Conservation (phyloP, 2,797 vertebrate species). For the Xyrichtys novacula region DNA sequence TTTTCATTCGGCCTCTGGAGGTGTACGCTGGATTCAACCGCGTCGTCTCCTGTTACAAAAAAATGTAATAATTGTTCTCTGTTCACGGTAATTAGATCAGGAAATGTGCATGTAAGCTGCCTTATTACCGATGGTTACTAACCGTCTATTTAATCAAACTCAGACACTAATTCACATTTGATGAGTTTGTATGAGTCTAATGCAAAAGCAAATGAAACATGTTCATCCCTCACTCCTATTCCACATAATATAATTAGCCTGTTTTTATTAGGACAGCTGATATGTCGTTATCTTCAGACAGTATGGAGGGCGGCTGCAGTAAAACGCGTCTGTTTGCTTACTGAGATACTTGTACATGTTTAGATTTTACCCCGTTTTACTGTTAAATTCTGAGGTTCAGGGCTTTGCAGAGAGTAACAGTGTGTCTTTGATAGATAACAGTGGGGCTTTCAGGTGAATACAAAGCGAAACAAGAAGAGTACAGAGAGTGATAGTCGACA, state of each 20-base stretch:
- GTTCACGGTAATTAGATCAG: slow-evolving; percentile 51
- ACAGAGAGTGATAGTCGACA: no score
- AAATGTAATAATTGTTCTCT: slow-evolving; percentile 39
- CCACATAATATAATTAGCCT: slow-evolving; percentile 57
- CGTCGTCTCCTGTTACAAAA: slow-evolving; percentile 14
- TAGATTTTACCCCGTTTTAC: no score
- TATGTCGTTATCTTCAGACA: slow-evolving; percentile 49
- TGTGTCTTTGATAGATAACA: no score
- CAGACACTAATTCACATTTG: slow-evolving; percentile 60
- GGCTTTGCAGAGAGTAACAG: no score
- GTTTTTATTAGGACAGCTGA: slow-evolving; percentile 51
- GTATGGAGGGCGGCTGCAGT: slow-evolving; percentile 17
- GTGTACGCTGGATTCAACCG: slow-evolving; percentile 13
- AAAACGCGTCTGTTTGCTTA: slow-evolving; percentile 43
- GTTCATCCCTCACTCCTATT: slow-evolving; percentile 47
- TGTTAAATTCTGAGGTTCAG: no score
- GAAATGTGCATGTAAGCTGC: slow-evolving; percentile 45
- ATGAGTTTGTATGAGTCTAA: slow-evolving; percentile 65
- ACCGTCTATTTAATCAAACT: slow-evolving; percentile 62
- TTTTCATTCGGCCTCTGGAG: slow-evolving; percentile 14
- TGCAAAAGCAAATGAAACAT: slow-evolving; percentile 60
- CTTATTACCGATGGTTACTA: slow-evolving; percentile 50
- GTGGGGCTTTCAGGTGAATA: no score
- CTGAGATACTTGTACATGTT: no score
- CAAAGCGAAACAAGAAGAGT: no score